phyloP scores from a whole-genome alignment of 2,113 vertebrate genomes.

The Gila orcuttii region DNA sequence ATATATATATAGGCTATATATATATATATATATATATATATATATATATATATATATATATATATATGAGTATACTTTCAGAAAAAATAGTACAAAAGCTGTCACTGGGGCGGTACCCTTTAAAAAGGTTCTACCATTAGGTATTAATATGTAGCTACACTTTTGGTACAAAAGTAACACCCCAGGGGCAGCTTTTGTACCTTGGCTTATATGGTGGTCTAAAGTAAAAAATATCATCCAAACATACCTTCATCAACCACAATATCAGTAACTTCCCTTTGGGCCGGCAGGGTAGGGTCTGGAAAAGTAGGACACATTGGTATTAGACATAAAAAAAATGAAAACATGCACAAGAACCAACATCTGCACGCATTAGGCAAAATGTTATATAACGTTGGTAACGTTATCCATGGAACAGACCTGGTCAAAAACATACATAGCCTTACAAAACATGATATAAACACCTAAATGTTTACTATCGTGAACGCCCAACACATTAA shows the following conservation, averaged over 20 bases:
- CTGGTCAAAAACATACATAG: not conserved
- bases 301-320: not conserved
- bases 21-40: no score
- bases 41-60: no score
- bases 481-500: not conserved
- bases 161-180: no score
- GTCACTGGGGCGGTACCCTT: no score
- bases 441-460: not conserved
- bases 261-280: slow-evolving; percentile 28
- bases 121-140: no score
- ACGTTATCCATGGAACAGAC: not conserved
- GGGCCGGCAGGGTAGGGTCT: not conserved
- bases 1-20: no score
- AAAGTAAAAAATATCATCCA: not conserved
- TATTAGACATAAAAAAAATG: not conserved
- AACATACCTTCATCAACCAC: slow-evolving; percentile 33
- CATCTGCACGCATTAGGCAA: not conserved
- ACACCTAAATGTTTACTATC: no score
- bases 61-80: no score
- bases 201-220: no score
- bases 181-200: no score
- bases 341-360: not conserved
- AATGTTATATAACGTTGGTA: not conserved
- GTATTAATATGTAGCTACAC: no score
- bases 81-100: no score